phyloP scores from a whole-genome alignment of 1,140 invertebrate species.

The Thereuonema tuberculata region DNA sequence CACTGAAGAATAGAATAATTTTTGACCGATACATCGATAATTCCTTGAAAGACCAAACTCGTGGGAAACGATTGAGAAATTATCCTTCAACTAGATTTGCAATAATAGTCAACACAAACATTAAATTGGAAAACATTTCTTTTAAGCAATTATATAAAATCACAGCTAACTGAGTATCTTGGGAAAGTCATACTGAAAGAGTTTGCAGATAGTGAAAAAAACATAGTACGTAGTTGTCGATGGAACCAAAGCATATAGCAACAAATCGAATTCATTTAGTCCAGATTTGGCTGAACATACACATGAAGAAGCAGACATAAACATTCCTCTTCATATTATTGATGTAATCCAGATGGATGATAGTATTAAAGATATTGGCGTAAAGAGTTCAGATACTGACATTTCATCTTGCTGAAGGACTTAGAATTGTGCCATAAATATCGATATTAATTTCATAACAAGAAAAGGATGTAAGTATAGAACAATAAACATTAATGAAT shows the following conservation, averaged over 20 bases:
- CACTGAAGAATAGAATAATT: no score
- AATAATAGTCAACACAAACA: background rate
- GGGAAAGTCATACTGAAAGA: background rate
- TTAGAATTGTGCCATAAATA: background rate
- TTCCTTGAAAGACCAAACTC: background rate
- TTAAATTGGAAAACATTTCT: background rate
- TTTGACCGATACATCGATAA: background rate
- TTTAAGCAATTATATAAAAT: background rate
- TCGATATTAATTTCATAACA: background rate
- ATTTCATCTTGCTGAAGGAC: background rate
- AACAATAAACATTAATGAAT: background rate
- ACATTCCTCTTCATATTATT: background rate
- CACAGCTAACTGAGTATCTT: background rate
- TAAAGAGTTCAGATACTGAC: background rate
- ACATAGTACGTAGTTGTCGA: background rate
- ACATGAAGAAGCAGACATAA: background rate
- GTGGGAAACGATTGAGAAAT: no score
- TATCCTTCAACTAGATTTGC: no score
- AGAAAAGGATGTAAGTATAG: background rate
- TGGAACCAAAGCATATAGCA: background rate
- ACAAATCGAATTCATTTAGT: background rate
- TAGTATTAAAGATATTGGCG: background rate
- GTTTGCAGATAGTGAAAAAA: background rate
- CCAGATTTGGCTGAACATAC: background rate
- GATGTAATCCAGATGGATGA: background rate